Base-by-base conservation (phyloP, 2,888 invertebrate genomes). In the Sphinx pinastri region DNA sequence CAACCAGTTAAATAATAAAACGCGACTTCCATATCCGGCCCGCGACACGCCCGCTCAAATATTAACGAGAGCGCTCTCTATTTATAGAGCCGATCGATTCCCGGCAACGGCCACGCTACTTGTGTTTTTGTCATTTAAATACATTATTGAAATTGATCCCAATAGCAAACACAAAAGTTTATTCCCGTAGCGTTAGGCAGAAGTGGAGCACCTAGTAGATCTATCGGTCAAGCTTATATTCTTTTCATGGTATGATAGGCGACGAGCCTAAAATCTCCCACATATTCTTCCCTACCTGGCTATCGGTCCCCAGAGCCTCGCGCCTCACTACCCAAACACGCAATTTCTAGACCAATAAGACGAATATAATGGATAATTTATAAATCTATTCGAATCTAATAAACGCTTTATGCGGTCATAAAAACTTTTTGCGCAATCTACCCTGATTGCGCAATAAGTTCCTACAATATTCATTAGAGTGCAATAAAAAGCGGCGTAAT, bases 21-120 rank as follows among this genome's bases (percentile, higher is more conserved):
- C 45, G 31, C 25, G 54, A 58, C 57, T 54, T 55, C 52, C 63
- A 63, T 47, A 54, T 63, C 70, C 63, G 69, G 70, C 59, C 63
- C 68, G 71, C 68, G 72, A 54, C 72, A 71, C 52, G 71, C 70
- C 71, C 73, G 60, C 70, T 76, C n/a, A 73, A 76, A 77, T 73
- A 75, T 76, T 73, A 68, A 75, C 66, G 47, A 13, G 66, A 73
- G 74, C 68, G 75, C 71, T 57, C 68, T 12, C 70, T 75, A 75
- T 75, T 75, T 74, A 72, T 74, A 73, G 60, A 57, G 16, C 47
- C 52, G 63, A 71, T 73, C 74, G 74, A 73, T 71, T 68, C 66
- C 54, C 11, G 19, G 14, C 59, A 38, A 25, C 11, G n/a, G 38
- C 59, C 8, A 31, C 57, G 51, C 59, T n/a, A 16, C 16, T 60